Evolutionary conservation across 2,888 invertebrate genomes (phyloP).

Genomic region (Oscheius sp.): DNA sequence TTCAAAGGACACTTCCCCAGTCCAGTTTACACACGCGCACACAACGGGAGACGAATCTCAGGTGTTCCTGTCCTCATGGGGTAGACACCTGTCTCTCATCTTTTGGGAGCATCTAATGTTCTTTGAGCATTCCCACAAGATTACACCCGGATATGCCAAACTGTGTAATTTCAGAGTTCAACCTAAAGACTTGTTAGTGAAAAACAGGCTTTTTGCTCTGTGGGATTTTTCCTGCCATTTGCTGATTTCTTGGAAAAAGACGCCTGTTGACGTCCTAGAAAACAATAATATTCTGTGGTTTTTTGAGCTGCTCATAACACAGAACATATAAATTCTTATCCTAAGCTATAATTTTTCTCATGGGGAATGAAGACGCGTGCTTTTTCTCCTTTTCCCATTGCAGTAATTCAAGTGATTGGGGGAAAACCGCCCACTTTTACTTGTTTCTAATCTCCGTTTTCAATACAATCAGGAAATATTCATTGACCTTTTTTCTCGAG

Average conservation of each 20-base stretch:
- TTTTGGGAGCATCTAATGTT: conserved; percentile 1
- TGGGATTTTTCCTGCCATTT: too few relatives aligned
- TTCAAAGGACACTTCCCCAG: not conserved
- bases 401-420: too few relatives aligned
- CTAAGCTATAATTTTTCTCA: too few relatives aligned
- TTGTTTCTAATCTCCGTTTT: not conserved
- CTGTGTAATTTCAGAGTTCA: not conserved
- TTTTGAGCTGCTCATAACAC: too few relatives aligned
- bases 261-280: too few relatives aligned
- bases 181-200: not conserved
- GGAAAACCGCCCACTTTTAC: not conserved
- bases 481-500: not conserved
- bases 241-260: too few relatives aligned
- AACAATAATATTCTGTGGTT: too few relatives aligned
- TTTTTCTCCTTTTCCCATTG: too few relatives aligned
- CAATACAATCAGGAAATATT: not conserved
- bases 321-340: too few relatives aligned
- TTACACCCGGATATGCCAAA: not conserved
- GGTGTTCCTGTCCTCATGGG: conserved; percentile 3
- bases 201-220: too few relatives aligned
- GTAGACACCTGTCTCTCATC: not conserved
- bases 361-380: too few relatives aligned
- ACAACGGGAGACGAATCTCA: not conserved
- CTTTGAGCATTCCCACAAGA: conserved; percentile 1
- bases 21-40: too few relatives aligned